A percentile compares a stretch with the other conserved stretches of the same genome.
These are phyloP conservation scores for Asteroscopus sphinx DNA, from an alignment of 2,888 invertebrate genomes.

Conservation along the genomic window DNA sequence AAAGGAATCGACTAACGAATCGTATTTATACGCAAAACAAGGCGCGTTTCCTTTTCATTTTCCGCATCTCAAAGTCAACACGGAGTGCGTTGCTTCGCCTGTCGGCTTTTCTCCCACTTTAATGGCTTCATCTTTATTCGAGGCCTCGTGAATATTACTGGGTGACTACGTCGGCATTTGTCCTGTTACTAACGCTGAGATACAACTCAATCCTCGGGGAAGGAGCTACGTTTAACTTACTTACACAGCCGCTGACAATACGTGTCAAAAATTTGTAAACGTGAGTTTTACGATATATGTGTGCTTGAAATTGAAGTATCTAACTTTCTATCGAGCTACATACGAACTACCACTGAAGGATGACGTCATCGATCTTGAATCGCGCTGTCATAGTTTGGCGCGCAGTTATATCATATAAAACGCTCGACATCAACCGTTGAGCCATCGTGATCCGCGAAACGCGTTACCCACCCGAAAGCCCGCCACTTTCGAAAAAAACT, in stretches of 20 bases:
- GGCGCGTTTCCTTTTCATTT: constrained; percentile 68
- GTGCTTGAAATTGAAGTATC: background rate
- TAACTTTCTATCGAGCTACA: no score
- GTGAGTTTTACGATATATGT: constrained; percentile 6
- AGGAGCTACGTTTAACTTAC: constrained; percentile 21
- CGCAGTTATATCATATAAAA: constrained; percentile 1
- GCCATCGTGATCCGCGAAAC: no score
- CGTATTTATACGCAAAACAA: constrained; percentile 69
- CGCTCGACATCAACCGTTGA: no score
- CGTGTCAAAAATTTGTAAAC: constrained; percentile 14
- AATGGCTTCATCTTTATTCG: constrained; percentile 73
- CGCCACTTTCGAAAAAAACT: no score
- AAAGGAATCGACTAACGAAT: constrained; percentile 72
- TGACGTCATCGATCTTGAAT: no score
- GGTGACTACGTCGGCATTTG: constrained; percentile 55
- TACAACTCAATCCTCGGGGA: constrained; percentile 40
- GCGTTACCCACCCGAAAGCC: no score
- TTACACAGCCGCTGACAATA: constrained; percentile 4
- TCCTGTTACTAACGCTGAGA: constrained; percentile 48
- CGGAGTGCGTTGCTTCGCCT: constrained; percentile 61
- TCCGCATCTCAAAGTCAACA: constrained; percentile 72
- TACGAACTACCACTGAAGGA: no score
- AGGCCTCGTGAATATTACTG: constrained; percentile 64
- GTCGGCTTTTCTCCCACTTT: constrained; percentile 64
- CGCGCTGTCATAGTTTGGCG: background rate